Conservation (phyloP, 2,113 vertebrate species). For the Mystacornis crossleyi region DNA sequence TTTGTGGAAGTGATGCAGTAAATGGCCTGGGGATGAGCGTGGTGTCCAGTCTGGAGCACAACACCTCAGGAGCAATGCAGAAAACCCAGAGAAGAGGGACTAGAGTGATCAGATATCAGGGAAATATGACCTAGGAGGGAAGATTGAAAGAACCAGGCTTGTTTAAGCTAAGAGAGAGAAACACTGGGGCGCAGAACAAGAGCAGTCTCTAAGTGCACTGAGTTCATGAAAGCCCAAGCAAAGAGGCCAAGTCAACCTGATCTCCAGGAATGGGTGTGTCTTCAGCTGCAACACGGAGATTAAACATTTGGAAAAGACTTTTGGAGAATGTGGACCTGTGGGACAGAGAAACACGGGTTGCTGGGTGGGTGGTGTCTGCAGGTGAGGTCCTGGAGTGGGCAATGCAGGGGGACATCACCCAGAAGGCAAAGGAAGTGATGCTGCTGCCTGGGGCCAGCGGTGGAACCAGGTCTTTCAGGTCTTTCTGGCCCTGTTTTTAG, state of each 20-base stretch:
- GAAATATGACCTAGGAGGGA: not conserved
- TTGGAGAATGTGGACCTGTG: not conserved
- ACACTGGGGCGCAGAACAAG: fast-evolving
- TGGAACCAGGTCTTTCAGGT: not conserved
- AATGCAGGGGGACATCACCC: not conserved
- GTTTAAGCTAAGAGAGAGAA: not conserved
- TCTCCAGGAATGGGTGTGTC: not conserved
- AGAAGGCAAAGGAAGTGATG: not conserved
- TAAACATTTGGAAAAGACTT: not conserved
- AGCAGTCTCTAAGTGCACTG: not conserved
- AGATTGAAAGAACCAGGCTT: not conserved
- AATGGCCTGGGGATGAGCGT: fast-evolving
- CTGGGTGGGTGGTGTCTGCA: not conserved
- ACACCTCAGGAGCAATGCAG: not conserved
- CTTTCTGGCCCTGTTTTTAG: not conserved
- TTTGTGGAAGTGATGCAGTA: not conserved
- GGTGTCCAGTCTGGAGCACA: not conserved
- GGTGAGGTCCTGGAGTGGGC: not conserved
- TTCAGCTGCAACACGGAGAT: not conserved
- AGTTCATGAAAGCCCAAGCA: not conserved
- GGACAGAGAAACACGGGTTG: not conserved
- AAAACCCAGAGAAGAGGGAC: not conserved
- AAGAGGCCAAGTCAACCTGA: not conserved
- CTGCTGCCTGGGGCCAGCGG: fast-evolving
- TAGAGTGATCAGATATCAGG: not conserved